Evolutionary conservation across 2,113 vertebrate species (phyloP).

Genomic region (Cranoglanis bouderius): DNA sequence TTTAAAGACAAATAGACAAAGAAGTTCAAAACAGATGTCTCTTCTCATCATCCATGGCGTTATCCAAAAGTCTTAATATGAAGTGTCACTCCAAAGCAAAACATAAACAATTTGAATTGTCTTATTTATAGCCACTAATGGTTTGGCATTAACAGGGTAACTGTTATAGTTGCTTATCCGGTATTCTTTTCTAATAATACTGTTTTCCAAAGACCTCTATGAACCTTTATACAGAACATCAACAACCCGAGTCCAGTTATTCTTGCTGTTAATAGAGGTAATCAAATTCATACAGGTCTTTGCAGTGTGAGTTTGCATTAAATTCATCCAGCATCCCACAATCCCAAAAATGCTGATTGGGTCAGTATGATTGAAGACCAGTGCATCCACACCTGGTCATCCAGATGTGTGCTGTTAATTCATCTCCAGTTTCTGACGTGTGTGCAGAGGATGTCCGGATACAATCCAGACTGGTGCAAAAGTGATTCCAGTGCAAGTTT

Average conservation of each 20-base stretch:
- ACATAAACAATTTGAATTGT: neutral
- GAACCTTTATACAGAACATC: neutral
- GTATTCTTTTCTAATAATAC: neutral
- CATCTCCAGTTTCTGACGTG: neutral
- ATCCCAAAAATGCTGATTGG: neutral
- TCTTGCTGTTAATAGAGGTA: neutral
- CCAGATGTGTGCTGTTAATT: constrained; percentile 7
- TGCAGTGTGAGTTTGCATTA: neutral
- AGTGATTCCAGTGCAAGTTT: constrained; percentile 2
- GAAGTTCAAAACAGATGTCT: neutral
- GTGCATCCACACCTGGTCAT: neutral
- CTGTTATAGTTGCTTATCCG: neutral
- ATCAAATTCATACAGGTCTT: neutral
- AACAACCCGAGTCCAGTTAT: neutral
- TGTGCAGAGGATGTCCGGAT: constrained; percentile 13
- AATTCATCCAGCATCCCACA: neutral
- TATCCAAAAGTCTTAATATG: too few species aligned
- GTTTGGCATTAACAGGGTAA: neutral
- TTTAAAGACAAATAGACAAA: neutral
- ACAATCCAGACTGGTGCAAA: neutral
- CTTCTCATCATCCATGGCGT: neutral
- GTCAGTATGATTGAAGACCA: neutral
- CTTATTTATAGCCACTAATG: neutral
- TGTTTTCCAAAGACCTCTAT: neutral
- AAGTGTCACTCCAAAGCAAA: neutral